A percentile compares a stretch with the other conserved stretches of the same genome.
These are phyloP conservation scores for Eulemur rufifrons DNA, from an alignment of 2,113 vertebrate genomes.

Conservation along the genomic window DNA sequence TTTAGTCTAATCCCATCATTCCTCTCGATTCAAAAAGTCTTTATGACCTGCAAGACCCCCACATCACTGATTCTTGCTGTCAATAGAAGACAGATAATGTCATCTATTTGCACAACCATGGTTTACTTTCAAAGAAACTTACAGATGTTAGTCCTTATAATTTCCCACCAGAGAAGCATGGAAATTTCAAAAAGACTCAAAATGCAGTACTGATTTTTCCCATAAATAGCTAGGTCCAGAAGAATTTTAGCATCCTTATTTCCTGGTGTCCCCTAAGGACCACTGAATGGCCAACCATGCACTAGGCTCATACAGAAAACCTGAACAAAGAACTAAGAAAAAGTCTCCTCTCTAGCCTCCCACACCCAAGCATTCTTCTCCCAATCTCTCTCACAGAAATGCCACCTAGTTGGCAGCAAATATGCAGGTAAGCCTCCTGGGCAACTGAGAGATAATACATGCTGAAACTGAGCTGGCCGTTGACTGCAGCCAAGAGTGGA, in stretches of 20 bases:
- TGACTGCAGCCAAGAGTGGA: rapidly evolving
- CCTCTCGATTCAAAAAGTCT: background rate
- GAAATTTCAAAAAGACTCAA: constrained; percentile 24
- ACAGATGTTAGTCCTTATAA: background rate
- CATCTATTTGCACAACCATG: background rate
- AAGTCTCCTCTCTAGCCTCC: background rate
- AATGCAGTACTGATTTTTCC: constrained; percentile 4
- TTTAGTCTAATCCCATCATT: background rate
- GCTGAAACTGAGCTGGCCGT: background rate
- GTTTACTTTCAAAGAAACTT: constrained; percentile 37
- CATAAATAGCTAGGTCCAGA: background rate
- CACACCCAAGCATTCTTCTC: background rate
- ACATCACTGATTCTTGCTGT: background rate
- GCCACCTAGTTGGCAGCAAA: background rate
- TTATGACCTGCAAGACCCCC: background rate
- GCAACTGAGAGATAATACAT: background rate
- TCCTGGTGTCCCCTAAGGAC: background rate
- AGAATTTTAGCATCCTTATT: background rate
- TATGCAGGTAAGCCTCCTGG: background rate
- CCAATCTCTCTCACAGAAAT: background rate
- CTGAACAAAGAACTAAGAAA: background rate
- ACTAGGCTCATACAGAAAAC: background rate
- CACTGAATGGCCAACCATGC: background rate
- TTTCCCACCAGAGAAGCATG: constrained; percentile 15
- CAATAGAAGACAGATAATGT: constrained; percentile 1